A percentile compares a stretch with the other conserved stretches of the same genome.
Conservation (phyloP, 2,113 vertebrate species). For the Equus quagga region DNA sequence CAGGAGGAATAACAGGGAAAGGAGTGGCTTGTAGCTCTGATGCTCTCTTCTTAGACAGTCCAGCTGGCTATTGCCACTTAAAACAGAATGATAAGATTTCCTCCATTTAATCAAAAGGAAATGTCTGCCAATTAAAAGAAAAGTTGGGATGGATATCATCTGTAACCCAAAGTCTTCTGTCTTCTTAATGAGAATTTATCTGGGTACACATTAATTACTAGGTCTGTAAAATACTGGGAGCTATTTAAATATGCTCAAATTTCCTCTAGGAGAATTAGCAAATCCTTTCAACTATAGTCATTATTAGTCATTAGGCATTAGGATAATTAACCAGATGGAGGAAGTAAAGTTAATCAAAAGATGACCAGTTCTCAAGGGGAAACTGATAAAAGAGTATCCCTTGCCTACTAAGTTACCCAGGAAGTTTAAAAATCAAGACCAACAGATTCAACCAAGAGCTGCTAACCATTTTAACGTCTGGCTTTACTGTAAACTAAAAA, state of each 20-base stretch:
- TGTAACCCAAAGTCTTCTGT: conserved; percentile 15
- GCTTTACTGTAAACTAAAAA: conserved; percentile 26
- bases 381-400: neutral
- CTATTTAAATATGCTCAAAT: conserved; percentile 66
- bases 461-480: conserved; percentile 51
- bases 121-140: neutral
- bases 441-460: conserved; percentile 53
- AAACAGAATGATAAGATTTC: neutral
- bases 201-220: conserved; percentile 68
- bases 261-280: conserved; percentile 64
- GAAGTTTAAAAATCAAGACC: conserved; percentile 5
- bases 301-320: conserved; percentile 53
- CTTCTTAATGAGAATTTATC: conserved; percentile 53
- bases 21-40: neutral
- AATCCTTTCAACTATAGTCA: conserved; percentile 14
- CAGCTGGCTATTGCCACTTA: neutral
- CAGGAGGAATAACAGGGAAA: neutral
- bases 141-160: neutral
- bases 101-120: conserved; percentile 42
- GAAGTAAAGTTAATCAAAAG: conserved; percentile 72
- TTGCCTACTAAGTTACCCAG: conserved; percentile 27
- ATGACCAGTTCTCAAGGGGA: conserved; percentile 56
- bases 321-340: conserved; percentile 70
- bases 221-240: neutral
- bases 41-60: neutral